These are phyloP conservation scores for Epinephelus fuscoguttatus DNA, from an alignment of 2,113 vertebrate species.

Conservation along the genomic window DNA sequence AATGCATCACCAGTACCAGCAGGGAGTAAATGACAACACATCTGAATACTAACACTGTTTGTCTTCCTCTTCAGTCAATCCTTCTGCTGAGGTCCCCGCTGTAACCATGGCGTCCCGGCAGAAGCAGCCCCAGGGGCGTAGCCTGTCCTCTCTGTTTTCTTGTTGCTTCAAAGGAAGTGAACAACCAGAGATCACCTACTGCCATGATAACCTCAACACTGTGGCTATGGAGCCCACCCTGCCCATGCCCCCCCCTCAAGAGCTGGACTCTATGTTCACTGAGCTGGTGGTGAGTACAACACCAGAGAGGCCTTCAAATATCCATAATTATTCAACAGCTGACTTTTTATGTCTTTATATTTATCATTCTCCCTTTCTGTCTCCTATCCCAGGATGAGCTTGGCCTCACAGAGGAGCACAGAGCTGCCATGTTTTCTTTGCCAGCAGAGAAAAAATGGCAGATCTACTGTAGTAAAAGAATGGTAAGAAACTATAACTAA, in stretches of 20 bases:
- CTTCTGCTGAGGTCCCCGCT: not conserved
- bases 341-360: not conserved
- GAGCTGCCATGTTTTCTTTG: conserved; percentile 95
- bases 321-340: not conserved
- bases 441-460: conserved; percentile 97
- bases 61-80: not conserved
- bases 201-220: conserved; percentile 87
- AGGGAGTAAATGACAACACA: not conserved
- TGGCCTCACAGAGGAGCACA: conserved; percentile 93
- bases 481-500: conserved; percentile 80
- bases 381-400: conserved; percentile 90
- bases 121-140: conserved; percentile 85
- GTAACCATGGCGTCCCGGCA: conserved; percentile 86
- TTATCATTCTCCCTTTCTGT: not conserved
- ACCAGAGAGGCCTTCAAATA: not conserved
- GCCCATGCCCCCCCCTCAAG: conserved; percentile 89
- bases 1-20: too few relatives aligned
- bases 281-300: conserved; percentile 92
- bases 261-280: conserved; percentile 91
- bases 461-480: conserved; percentile 96
- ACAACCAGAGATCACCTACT: conserved; percentile 92
- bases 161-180: conserved; percentile 92
- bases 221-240: conserved; percentile 88
- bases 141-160: conserved; percentile 89
- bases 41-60: not conserved